Evolutionary conservation across 2,888 invertebrate genomes (phyloP).

Genomic region (Aspidiotus rigidus): DNA sequence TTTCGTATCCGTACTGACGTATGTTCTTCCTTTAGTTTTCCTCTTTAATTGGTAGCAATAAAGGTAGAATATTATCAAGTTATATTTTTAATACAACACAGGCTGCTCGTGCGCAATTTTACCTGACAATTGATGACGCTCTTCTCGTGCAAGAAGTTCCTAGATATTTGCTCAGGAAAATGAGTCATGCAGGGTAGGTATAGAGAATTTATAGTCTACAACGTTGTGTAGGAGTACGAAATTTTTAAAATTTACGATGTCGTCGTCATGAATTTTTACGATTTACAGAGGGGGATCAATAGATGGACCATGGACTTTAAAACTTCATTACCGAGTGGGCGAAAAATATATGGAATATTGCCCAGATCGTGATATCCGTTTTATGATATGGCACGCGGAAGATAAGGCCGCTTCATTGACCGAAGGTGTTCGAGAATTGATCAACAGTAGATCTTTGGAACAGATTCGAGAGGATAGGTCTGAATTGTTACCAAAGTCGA

Average conservation of each 20-base stretch:
- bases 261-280: background rate
- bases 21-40: conserved; percentile 5
- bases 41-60: conserved; percentile 12
- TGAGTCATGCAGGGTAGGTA: conserved; percentile 51
- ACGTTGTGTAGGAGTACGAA: background rate
- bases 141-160: conserved; percentile 65
- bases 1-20: conserved; percentile 60
- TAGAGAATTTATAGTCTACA: background rate
- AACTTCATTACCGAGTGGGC: conserved; percentile 63
- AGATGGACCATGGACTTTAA: conserved; percentile 74
- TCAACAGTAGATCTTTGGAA: conserved; percentile 64
- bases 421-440: conserved; percentile 39
- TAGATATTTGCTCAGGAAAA: conserved; percentile 53
- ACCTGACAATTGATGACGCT: conserved; percentile 57
- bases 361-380: conserved; percentile 63
- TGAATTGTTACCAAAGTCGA: background rate
- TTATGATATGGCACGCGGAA: conserved; percentile 77
- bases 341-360: conserved; percentile 75
- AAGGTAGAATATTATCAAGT: background rate
- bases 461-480: conserved; percentile 55
- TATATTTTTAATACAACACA: conserved; percentile 34
- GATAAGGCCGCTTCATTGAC: conserved; percentile 45
- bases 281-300: conserved; percentile 34
- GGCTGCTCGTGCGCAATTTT: conserved; percentile 56
- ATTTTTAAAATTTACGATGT: conserved; percentile 1